These are phyloP conservation scores for Erythrolamprus reginae DNA, from an alignment of 2,113 vertebrate genomes.

Conservation along the genomic window DNA sequence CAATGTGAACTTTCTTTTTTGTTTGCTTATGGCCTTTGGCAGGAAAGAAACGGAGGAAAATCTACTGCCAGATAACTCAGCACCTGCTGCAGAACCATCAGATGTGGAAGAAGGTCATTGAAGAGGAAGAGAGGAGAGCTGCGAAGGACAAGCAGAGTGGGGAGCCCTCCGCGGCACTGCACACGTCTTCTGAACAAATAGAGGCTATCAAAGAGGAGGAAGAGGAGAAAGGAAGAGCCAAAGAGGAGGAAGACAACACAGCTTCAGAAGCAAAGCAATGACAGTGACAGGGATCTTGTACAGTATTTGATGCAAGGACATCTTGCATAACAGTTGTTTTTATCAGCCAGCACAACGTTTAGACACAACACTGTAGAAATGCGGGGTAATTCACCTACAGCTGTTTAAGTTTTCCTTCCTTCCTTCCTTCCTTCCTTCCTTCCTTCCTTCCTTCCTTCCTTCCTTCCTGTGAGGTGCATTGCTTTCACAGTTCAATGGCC, in stretches of 20 bases:
- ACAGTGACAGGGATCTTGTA: constrained; percentile 53
- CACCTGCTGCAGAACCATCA: constrained; percentile 94
- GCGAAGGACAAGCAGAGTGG: constrained; percentile 57
- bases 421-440: constrained; percentile 45
- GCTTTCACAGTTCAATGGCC: constrained; percentile 78
- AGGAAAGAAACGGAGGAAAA: constrained; percentile 91
- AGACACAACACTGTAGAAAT: constrained; percentile 99
- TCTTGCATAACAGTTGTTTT: constrained; percentile 73
- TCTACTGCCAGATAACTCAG: constrained; percentile 92
- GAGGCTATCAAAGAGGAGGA: constrained; percentile 91
- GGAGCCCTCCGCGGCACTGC: constrained; percentile 63
- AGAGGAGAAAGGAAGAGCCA: constrained; percentile 75
- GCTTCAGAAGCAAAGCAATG: constrained; percentile 62
- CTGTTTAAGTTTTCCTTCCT: constrained; percentile 58
- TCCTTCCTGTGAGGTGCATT: constrained; percentile 56
- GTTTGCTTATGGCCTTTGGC: constrained; percentile 31
- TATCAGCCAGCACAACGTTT: constrained; percentile 93
- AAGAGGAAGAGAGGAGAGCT: constrained; percentile 72
- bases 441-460: background rate
- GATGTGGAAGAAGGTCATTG: constrained; percentile 98
- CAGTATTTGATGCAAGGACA: constrained; percentile 64
- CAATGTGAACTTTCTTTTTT: background rate
- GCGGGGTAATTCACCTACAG: constrained; percentile 80
- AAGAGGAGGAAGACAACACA: constrained; percentile 59
- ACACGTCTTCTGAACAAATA: constrained; percentile 81